Base-by-base conservation (phyloP, 2,113 vertebrate genomes). In the Gracilinanus agilis region DNA sequence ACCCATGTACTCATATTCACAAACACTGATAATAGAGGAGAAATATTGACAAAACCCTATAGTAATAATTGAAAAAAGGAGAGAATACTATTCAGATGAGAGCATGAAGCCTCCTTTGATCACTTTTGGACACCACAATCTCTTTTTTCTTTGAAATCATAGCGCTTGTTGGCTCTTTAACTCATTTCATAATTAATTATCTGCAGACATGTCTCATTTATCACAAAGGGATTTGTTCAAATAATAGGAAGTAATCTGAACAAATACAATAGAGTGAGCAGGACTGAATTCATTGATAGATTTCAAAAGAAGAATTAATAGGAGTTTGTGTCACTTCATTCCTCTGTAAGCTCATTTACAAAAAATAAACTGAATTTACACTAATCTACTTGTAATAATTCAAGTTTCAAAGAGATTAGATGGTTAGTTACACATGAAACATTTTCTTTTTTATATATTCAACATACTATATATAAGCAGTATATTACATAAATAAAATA, bases 81-180 rank as follows among this genome's bases (percentile, higher is more conserved):
- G 27, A 16, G 3, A 67, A 67, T n/a, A 75, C 12, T 75, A n/a
- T 34, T 75, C 29, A 75, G 29, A 75, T 19, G 27, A 83, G 16
- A 83, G 24, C 3, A 25, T 27, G 90, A 58, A 90, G 25, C 12
- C 49, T 53, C 53, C 19, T 25, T 83, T 56, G 40, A 58, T 58
- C 4, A 25, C 3, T 23, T 54, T 0, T 49, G 40, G 24, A 54
- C 49, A 61, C 0, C 3, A 40, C 11, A 56, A 0, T 23, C 3
- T 83, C 44, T 29, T 16, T 90, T 94, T 95, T 49, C 55, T 83
- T 83, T 83, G n/a, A 83, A 75, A 83, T 83, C 67, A 40, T 75
- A 7, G 19, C 61, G 19, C 29, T 67, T 75, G 34, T 75, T 83
- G 67, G 16, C n/a, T 83, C 2, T 83, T 8, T 83, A 40, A 83